These are phyloP conservation scores for Celastrina argiolus DNA, from an alignment of 2,888 invertebrate genomes.

Conservation along the genomic window DNA sequence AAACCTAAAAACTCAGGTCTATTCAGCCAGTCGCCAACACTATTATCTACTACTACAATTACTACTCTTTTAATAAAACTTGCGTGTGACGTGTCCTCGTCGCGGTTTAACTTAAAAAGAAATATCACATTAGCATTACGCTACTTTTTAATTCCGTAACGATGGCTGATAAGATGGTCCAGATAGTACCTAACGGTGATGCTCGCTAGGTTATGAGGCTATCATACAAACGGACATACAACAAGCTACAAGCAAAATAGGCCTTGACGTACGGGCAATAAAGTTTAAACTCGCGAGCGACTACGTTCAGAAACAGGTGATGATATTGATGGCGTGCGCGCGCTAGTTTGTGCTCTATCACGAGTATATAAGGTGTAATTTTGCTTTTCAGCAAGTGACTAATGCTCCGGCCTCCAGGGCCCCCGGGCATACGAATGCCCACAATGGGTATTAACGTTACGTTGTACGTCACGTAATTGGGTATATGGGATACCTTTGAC, in stretches of 20 bases:
- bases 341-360: background rate
- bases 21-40: no score
- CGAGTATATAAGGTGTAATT: background rate
- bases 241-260: background rate
- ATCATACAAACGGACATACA: background rate
- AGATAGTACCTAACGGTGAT: conserved; percentile 9
- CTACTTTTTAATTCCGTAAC: conserved; percentile 11
- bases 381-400: background rate
- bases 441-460: conserved; percentile 24
- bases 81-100: no score
- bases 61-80: no score
- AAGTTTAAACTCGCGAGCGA: background rate
- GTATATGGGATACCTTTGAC: conserved; percentile 32
- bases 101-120: background rate
- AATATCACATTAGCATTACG: background rate
- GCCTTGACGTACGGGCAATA: background rate
- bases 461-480: conserved; percentile 36
- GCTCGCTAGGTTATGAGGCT: conserved; percentile 1
- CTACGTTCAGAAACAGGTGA: background rate
- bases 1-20: no score
- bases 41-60: no score
- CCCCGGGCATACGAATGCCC: conserved; percentile 45
- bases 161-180: conserved; percentile 2
- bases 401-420: conserved; percentile 31
- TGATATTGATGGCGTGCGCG: background rate